Evolutionary conservation across 2,888 invertebrate species (phyloP).

Genomic region (Diogma glabrata): DNA sequence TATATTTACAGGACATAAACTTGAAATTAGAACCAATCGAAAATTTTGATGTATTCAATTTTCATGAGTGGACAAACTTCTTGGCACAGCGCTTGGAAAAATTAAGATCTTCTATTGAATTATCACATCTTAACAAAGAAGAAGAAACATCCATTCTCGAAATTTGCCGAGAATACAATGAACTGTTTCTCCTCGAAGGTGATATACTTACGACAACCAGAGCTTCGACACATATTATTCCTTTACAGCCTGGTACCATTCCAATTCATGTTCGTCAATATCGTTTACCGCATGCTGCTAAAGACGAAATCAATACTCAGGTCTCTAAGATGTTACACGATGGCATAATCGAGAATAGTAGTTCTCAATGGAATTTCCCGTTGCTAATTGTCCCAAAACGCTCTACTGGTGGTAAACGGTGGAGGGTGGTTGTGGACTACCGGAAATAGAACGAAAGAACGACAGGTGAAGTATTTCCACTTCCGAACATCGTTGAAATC

Average conservation of each 20-base stretch:
- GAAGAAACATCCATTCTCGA: background rate
- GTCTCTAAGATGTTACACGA: constrained; percentile 5
- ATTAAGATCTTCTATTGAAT: background rate
- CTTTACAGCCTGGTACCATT: background rate
- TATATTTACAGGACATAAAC: too few species aligned
- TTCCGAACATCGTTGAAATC: constrained; percentile 18
- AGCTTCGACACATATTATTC: background rate
- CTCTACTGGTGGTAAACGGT: constrained; percentile 20
- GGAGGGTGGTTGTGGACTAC: constrained; percentile 21
- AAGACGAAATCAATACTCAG: constrained; percentile 18
- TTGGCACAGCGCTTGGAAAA: background rate
- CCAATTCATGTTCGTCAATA: constrained; percentile 13
- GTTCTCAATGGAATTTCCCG: constrained; percentile 18
- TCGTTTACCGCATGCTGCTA: constrained; percentile 11
- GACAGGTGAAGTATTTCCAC: constrained; percentile 19
- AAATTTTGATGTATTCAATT: too few species aligned
- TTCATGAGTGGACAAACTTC: too few species aligned
- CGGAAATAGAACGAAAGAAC: constrained; percentile 19
- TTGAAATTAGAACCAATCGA: too few species aligned
- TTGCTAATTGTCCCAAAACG: constrained; percentile 23
- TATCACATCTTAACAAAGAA: background rate
- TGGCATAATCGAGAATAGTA: constrained; percentile 9
- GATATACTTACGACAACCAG: background rate
- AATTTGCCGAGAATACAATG: background rate
- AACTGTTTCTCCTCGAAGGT: background rate